Conservation (phyloP, 2,888 invertebrate species). For the Pristionchus maxplancki region DNA sequence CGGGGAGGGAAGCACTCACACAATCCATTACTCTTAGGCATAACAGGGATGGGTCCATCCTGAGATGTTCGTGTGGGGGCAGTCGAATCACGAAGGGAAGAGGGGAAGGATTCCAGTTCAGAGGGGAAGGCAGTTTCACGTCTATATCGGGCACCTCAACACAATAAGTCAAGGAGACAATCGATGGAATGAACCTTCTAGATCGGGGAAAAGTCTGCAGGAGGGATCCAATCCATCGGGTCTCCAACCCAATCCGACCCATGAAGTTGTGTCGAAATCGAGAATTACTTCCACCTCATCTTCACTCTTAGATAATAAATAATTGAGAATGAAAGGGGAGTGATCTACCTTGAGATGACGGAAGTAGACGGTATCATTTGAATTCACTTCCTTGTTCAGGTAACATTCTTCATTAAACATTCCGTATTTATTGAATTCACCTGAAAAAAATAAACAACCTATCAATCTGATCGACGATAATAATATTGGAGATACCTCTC, state of each 20-base stretch:
- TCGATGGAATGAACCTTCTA: slow-evolving; percentile 58
- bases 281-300: slow-evolving; percentile 74
- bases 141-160: slow-evolving; percentile 27
- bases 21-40: slow-evolving; percentile 69
- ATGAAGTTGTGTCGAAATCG: slow-evolving; percentile 70
- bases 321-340: background rate
- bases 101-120: slow-evolving; percentile 39
- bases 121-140: background rate
- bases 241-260: slow-evolving; percentile 73
- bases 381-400: slow-evolving; percentile 64
- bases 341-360: slow-evolving; percentile 59
- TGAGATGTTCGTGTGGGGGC: slow-evolving; percentile 58
- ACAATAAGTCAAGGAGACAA: background rate
- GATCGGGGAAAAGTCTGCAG: slow-evolving; percentile 75
- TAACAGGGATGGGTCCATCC: slow-evolving; percentile 59
- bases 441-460: background rate
- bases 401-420: slow-evolving; percentile 73
- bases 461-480: background rate
- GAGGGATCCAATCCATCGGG: slow-evolving; percentile 70
- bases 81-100: background rate
- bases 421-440: slow-evolving; percentile 61
- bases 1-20: slow-evolving; percentile 54
- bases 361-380: slow-evolving; percentile 68
- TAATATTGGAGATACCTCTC: slow-evolving; percentile 35
- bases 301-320: slow-evolving; percentile 54